Evolutionary conservation across 2,888 invertebrate species (phyloP).

Genomic region (Parthenolecanium corni): DNA sequence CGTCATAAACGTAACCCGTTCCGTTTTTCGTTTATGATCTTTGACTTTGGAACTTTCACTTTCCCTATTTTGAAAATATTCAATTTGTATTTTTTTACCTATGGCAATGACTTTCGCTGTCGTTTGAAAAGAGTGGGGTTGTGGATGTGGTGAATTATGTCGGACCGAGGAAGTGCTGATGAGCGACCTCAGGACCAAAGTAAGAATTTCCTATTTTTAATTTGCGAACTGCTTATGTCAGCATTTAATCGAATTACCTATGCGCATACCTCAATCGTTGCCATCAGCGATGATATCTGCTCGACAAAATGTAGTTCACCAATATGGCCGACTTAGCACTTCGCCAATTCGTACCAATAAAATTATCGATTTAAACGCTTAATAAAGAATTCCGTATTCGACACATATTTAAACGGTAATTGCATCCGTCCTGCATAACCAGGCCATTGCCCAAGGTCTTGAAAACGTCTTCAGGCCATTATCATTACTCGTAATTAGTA

Average conservation of each 20-base stretch:
- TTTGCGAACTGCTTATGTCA: background rate
- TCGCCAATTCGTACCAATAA: background rate
- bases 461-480: too few relatives aligned
- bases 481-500: too few relatives aligned
- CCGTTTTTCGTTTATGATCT: constrained; percentile 3
- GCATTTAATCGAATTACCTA: too few relatives aligned
- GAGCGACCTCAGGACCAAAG: constrained; percentile 39
- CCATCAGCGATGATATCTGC: background rate
- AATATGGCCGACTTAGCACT: constrained; percentile 24
- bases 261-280: background rate
- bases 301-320: constrained; percentile 23
- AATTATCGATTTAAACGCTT: background rate
- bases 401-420: too few relatives aligned
- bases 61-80: constrained; percentile 23
- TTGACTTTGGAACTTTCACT: constrained; percentile 21
- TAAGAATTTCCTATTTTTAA: constrained; percentile 34
- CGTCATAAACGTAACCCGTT: background rate
- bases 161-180: constrained; percentile 39
- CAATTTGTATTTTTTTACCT: constrained; percentile 27
- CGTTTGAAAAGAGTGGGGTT: constrained; percentile 31
- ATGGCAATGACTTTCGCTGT: constrained; percentile 30
- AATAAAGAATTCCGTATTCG: too few relatives aligned
- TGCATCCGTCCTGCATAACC: too few relatives aligned
- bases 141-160: constrained; percentile 35
- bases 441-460: too few relatives aligned